These are phyloP conservation scores for Eulemur macaco DNA, from an alignment of 2,113 vertebrate genomes.

Conservation along the genomic window DNA sequence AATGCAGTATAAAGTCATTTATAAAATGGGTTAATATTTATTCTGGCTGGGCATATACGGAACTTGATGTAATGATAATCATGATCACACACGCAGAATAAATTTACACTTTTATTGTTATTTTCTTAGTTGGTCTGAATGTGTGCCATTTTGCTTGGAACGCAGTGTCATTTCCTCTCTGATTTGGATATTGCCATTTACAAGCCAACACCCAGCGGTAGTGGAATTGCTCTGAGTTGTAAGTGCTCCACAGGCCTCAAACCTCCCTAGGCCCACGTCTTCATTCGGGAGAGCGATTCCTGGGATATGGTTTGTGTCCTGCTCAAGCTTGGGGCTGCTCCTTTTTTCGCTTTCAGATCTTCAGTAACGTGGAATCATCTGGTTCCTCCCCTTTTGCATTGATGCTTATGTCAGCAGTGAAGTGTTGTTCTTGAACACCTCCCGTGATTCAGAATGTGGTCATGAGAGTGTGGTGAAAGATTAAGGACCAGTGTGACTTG, in stretches of 20 bases:
- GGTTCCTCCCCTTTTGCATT: neutral
- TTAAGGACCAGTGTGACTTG: neutral
- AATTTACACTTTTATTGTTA: conserved; percentile 76
- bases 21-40: conserved; percentile 80
- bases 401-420: neutral
- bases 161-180: conserved; percentile 65
- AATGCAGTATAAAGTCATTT: conserved; percentile 75
- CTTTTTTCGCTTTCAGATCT: neutral
- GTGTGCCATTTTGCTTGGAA: conserved; percentile 67
- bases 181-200: conserved; percentile 68
- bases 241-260: neutral
- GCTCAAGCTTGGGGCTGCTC: neutral
- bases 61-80: conserved; percentile 72
- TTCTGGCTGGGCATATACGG: conserved; percentile 71
- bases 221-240: neutral
- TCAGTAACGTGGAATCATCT: neutral
- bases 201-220: conserved; percentile 43
- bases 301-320: neutral
- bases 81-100: conserved; percentile 72
- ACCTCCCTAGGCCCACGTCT: neutral
- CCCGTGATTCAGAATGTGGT: neutral
- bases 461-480: neutral
- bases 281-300: neutral
- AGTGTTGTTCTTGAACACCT: neutral
- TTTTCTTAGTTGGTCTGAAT: conserved; percentile 69